A percentile compares a stretch with the other conserved stretches of the same genome.
Conservation (phyloP, 2,888 invertebrate genomes). For the Agonopterix subpropinquella region DNA sequence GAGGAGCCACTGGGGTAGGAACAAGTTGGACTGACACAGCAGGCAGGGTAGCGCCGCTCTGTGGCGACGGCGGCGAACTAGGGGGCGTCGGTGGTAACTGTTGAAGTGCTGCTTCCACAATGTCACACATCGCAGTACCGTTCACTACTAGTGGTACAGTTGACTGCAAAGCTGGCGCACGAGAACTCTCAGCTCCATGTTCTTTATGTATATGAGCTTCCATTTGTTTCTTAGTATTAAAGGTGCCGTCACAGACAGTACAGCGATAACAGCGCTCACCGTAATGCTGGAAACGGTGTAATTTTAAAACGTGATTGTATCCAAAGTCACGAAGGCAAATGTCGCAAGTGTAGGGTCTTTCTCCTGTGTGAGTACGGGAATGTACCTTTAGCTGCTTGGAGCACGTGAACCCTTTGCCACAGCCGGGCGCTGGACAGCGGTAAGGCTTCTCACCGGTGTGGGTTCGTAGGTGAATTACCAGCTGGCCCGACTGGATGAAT, state of each 20-base stretch:
- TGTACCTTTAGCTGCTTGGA: conserved; percentile 94
- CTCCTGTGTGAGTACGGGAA: conserved; percentile 92
- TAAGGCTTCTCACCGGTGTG: conserved; percentile 94
- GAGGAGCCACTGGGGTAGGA: conserved; percentile 25
- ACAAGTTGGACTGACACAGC: conserved; percentile 19
- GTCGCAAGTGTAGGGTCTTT: conserved; percentile 93
- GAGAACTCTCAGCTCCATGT: conserved; percentile 71
- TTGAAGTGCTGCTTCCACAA: conserved; percentile 64
- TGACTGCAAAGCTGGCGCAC: conserved; percentile 43
- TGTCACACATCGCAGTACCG: conserved; percentile 61
- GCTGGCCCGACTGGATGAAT: conserved; percentile 92
- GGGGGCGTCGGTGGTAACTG: conserved; percentile 75
- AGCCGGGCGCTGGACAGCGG: conserved; percentile 85
- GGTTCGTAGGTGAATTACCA: conserved; percentile 93
- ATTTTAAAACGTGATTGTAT: conserved; percentile 92
- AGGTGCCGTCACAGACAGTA: conserved; percentile 93
- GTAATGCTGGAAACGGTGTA: conserved; percentile 93
- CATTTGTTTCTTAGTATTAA: conserved; percentile 93
- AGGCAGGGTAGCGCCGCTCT: conserved; percentile 51
- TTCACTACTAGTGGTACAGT: conserved; percentile 41
- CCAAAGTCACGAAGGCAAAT: conserved; percentile 94
- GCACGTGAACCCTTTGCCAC: conserved; percentile 94
- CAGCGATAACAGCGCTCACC: conserved; percentile 95
- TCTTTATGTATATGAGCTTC: conserved; percentile 85
- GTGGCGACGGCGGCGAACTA: conserved; percentile 69